Percentiles rank a stretch among this genome's conserved stretches.
Evolutionary conservation across 2,888 invertebrate species (phyloP).

Genomic region (Cyclophora punctaria): DNA sequence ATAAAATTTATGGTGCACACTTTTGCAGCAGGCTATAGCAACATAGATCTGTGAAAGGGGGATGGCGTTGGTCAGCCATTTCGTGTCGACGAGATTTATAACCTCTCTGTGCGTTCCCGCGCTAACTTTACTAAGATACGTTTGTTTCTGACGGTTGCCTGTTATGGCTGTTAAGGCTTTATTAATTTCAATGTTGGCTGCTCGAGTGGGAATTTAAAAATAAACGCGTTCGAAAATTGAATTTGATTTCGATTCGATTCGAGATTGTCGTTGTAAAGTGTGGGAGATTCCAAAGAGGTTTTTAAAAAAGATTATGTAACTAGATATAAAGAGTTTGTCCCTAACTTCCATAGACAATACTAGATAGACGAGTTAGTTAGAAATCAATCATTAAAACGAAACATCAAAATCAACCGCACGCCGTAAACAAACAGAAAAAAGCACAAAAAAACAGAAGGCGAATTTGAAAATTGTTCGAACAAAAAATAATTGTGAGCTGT

Average conservation of each 20-base stretch:
- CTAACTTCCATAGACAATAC: too few species aligned
- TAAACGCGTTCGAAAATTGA: conserved; percentile 19
- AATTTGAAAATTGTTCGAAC: conserved; percentile 1
- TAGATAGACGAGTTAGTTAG: too few species aligned
- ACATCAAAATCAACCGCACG: not conserved
- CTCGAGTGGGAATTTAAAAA: conserved; percentile 14
- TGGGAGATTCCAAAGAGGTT: too few species aligned
- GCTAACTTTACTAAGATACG: conserved; percentile 63
- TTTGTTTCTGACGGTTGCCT: conserved; percentile 42
- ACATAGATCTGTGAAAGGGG: conserved; percentile 54
- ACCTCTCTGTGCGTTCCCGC: conserved; percentile 57
- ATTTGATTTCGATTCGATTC: conserved; percentile 4
- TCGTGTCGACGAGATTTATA: conserved; percentile 73
- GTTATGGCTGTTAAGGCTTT: conserved; percentile 22
- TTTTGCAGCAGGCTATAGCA: conserved; percentile 64
- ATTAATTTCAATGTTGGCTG: conserved; percentile 21
- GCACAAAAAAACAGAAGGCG: not conserved
- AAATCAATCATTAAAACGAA: too few species aligned
- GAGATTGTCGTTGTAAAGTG: too few species aligned
- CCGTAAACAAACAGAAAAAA: conserved; percentile 7
- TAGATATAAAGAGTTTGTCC: too few species aligned
- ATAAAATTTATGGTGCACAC: conserved; percentile 75
- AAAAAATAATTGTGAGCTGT: conserved; percentile 2
- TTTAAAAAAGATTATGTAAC: too few species aligned
- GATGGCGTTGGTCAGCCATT: conserved; percentile 68